Conservation (phyloP, 1,140 invertebrate genomes). For the Tetraneura akinire region DNA sequence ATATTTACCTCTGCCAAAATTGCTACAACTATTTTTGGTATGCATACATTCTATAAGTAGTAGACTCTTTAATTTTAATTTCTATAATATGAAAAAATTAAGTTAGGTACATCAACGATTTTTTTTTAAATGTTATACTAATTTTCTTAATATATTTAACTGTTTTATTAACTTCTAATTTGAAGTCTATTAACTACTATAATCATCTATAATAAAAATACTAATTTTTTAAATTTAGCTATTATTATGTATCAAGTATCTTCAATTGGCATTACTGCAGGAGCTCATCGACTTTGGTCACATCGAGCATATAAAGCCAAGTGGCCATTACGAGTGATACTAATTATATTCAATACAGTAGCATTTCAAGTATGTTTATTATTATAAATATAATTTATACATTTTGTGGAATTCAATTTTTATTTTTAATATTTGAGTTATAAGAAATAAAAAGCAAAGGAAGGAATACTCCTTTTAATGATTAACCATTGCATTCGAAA, state of each 20-base stretch:
- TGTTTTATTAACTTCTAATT: too few species aligned
- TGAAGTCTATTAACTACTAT: too few species aligned
- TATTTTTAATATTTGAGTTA: too few species aligned
- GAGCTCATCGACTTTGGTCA: conserved; percentile 91
- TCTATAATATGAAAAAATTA: too few species aligned
- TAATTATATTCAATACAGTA: conserved; percentile 64
- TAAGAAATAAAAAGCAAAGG: too few species aligned
- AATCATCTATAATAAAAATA: too few species aligned
- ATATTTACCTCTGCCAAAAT: conserved; percentile 65
- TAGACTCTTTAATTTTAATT: not conserved
- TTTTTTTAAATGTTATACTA: too few species aligned
- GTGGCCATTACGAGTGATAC: conserved; percentile 77
- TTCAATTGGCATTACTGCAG: conserved; percentile 87
- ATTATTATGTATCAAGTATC: conserved; percentile 69
- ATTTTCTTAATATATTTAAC: too few species aligned
- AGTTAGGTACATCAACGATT: too few species aligned
- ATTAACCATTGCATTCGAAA: too few species aligned
- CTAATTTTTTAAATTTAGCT: conserved; percentile 40
- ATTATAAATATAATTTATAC: not conserved
- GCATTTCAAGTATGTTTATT: conserved; percentile 51
- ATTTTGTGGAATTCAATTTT: too few species aligned
- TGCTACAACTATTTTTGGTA: conserved; percentile 72
- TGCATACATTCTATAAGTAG: conserved; percentile 58
- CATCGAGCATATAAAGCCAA: conserved; percentile 93
- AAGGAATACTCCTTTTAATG: too few species aligned